phyloP scores from a whole-genome alignment of 2,888 invertebrate species.

The Lepetodrilus schrolli region DNA sequence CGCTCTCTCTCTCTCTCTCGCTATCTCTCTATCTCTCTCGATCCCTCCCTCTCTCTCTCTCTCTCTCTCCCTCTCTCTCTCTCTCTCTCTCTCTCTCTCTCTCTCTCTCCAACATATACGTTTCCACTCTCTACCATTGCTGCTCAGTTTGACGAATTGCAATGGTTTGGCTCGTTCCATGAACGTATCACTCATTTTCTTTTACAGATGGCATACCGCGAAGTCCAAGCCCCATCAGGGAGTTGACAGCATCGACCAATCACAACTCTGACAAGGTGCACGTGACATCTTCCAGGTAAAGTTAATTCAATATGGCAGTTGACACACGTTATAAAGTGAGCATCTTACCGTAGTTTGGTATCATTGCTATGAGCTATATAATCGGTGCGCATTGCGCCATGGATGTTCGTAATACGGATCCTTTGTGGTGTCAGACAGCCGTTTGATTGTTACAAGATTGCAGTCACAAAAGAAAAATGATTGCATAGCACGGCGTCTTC shows the following conservation, averaged over 20 bases:
- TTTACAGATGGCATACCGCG: background rate
- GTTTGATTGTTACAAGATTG: background rate
- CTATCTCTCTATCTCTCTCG: too few relatives aligned
- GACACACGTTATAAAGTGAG: constrained; percentile 3
- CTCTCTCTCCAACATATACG: too few relatives aligned
- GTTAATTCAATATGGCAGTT: constrained; percentile 12
- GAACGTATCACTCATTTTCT: background rate
- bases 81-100: too few relatives aligned
- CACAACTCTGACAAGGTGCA: background rate
- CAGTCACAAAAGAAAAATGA: too few relatives aligned
- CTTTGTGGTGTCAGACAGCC: background rate
- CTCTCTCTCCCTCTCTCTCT: too few relatives aligned
- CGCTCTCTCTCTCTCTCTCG: too few relatives aligned
- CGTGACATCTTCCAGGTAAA: constrained; percentile 9
- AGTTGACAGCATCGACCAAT: constrained; percentile 6
- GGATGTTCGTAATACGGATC: background rate
- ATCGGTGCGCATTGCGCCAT: background rate
- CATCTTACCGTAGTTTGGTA: background rate
- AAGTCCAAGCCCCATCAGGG: background rate
- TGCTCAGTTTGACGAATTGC: background rate
- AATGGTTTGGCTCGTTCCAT: too few relatives aligned
- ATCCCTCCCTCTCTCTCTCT: too few relatives aligned
- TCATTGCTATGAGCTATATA: background rate
- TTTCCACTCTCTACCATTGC: too few relatives aligned
- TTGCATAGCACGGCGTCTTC: too few relatives aligned